These are phyloP conservation scores for Coendou prehensilis DNA, from an alignment of 2,797 vertebrate species.

Conservation along the genomic window DNA sequence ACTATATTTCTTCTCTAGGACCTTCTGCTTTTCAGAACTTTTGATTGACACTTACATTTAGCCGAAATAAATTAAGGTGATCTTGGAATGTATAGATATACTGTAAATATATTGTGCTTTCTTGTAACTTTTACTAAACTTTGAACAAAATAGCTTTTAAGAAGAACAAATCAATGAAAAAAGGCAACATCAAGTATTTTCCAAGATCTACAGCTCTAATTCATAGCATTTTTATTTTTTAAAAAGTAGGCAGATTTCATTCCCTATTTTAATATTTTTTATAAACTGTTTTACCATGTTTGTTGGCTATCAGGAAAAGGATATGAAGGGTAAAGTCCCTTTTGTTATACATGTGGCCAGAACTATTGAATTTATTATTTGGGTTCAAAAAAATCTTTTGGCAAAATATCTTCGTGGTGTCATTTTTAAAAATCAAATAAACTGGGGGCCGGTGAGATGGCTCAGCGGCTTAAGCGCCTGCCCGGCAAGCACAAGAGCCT, in stretches of 20 bases:
- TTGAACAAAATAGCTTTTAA: slow-evolving; percentile 35
- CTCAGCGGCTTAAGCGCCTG: no score
- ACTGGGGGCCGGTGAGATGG: no score
- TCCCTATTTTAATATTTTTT: neutral
- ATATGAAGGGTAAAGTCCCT: neutral
- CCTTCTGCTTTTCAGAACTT: slow-evolving; percentile 81
- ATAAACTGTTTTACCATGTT: neutral
- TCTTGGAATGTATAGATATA: neutral
- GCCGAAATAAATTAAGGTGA: slow-evolving; percentile 67
- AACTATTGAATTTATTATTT: slow-evolving; percentile 33
- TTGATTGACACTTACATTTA: slow-evolving; percentile 80
- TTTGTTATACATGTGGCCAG: neutral
- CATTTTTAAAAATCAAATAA: neutral
- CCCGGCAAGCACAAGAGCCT: no score
- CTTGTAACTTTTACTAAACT: slow-evolving; percentile 54
- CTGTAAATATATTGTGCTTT: slow-evolving; percentile 10
- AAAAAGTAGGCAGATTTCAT: slow-evolving; percentile 6
- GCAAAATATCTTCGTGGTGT: neutral
- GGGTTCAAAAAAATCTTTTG: neutral
- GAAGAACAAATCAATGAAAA: neutral
- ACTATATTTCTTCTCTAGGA: slow-evolving; percentile 75
- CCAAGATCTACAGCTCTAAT: neutral
- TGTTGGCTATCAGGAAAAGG: slow-evolving; percentile 52
- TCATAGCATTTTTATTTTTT: neutral
- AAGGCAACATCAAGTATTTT: neutral